phyloP scores from a whole-genome alignment of 64 coral and sea anemone genomes.

The Pachyseris speciosa region DNA sequence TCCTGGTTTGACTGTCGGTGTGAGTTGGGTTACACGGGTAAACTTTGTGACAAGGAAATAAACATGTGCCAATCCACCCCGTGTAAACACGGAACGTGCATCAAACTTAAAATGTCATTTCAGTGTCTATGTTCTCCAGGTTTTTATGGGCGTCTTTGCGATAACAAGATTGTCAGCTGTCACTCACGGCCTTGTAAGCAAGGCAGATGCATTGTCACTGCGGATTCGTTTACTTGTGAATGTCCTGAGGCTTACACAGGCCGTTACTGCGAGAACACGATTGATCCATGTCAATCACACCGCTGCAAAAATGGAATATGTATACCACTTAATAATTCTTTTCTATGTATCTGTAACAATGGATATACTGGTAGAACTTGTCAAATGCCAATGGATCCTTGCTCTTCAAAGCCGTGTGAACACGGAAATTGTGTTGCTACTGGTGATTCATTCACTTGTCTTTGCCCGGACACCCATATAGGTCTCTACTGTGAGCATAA shows the following conservation, averaged over 20 bases:
- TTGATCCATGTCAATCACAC: constrained; percentile 52
- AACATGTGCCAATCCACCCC: constrained; percentile 67
- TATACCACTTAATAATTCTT: neutral
- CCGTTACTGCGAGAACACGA: constrained; percentile 35
- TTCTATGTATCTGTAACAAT: constrained; percentile 55
- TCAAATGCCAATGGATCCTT: constrained; percentile 38
- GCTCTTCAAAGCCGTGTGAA: constrained; percentile 49
- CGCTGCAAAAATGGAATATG: constrained; percentile 60
- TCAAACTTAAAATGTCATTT: constrained; percentile 37
- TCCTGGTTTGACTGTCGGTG: constrained; percentile 66
- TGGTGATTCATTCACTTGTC: neutral
- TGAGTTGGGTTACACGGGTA: constrained; percentile 39
- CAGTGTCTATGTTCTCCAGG: constrained; percentile 3
- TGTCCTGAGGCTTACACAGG: constrained; percentile 30
- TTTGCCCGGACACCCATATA: constrained; percentile 5
- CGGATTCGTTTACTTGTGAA: neutral
- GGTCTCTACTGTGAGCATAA: constrained; percentile 26
- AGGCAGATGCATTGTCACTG: constrained; percentile 41
- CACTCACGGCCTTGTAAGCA: constrained; percentile 39
- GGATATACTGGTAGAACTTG: constrained; percentile 74
- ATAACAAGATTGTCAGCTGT: constrained; percentile 40
- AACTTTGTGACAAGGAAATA: constrained; percentile 45
- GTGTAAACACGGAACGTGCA: constrained; percentile 75
- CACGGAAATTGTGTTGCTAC: constrained; percentile 58
- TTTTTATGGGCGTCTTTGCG: constrained; percentile 52